A percentile compares a stretch with the other conserved stretches of the same genome.
Evolutionary conservation across 2,888 invertebrate species (phyloP).

Genomic region (Aquatica leii): DNA sequence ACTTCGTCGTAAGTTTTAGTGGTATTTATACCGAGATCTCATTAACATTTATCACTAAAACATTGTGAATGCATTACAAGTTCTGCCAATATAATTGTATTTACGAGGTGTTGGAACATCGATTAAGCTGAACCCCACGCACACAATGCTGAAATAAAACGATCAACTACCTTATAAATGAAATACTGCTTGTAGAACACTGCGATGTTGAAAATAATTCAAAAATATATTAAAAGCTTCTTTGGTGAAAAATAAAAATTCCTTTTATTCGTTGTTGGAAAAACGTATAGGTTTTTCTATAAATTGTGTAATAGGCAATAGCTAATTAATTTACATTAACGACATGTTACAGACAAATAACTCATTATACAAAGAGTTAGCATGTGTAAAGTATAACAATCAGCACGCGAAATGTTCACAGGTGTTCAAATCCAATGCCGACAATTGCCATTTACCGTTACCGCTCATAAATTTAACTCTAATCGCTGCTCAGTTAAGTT

Average conservation of each 20-base stretch:
- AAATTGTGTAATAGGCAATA: too few relatives aligned
- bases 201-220: too few relatives aligned
- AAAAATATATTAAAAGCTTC: too few relatives aligned
- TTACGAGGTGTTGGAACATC: constrained; percentile 22
- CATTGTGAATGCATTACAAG: constrained; percentile 15
- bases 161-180: constrained; percentile 22
- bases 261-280: too few relatives aligned
- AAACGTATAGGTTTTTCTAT: too few relatives aligned
- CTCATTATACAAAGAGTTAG: too few relatives aligned
- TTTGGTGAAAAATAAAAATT: too few relatives aligned
- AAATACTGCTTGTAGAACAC: background rate
- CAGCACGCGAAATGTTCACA: constrained; percentile 36
- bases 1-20: constrained; percentile 11
- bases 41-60: constrained; percentile 18
- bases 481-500: constrained; percentile 38
- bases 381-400: constrained; percentile 12
- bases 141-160: constrained; percentile 22
- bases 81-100: constrained; percentile 17
- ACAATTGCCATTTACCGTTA: constrained; percentile 37
- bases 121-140: constrained; percentile 24
- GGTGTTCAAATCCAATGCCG: constrained; percentile 39
- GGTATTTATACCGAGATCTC: too few relatives aligned
- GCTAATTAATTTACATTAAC: too few relatives aligned
- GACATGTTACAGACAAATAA: too few relatives aligned
- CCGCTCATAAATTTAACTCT: constrained; percentile 37